Conservation (phyloP, 1,140 invertebrate genomes). For the Drosophila orosa region DNA sequence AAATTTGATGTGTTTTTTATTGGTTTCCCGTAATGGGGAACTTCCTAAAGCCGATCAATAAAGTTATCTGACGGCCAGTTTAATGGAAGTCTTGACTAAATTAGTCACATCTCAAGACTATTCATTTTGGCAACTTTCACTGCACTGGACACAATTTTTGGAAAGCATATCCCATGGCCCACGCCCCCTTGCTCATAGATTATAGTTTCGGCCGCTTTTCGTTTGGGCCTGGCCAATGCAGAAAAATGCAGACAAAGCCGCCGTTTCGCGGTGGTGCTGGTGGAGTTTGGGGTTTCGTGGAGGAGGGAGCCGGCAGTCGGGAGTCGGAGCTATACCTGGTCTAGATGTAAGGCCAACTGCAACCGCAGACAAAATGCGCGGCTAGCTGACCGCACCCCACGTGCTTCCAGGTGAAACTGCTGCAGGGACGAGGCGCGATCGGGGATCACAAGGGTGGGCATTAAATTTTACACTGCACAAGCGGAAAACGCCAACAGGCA, state of each 20-base stretch:
- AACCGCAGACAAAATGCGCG: conserved; percentile 55
- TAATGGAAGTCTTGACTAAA: conserved; percentile 45
- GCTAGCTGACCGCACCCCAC: conserved; percentile 73
- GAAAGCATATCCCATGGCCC: conserved; percentile 66
- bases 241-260: conserved; percentile 52
- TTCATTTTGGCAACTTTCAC: conserved; percentile 44
- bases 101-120: conserved; percentile 39
- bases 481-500: conserved; percentile 45
- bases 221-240: conserved; percentile 50
- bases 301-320: not conserved
- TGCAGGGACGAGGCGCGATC: not conserved
- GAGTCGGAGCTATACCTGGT: conserved; percentile 22
- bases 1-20: conserved; percentile 14
- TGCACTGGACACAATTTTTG: conserved; percentile 37
- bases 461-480: conserved; percentile 59
- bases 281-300: conserved; percentile 2
- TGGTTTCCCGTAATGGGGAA: not conserved
- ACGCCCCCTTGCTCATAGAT: conserved; percentile 62
- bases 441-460: conserved; percentile 44
- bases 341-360: conserved; percentile 63
- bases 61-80: conserved; percentile 7
- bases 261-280: not conserved
- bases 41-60: conserved; percentile 25
- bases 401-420: conserved; percentile 55
- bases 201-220: conserved; percentile 50